Evolutionary conservation across 2,888 invertebrate species (phyloP).

Genomic region (Cetonia aurata): DNA sequence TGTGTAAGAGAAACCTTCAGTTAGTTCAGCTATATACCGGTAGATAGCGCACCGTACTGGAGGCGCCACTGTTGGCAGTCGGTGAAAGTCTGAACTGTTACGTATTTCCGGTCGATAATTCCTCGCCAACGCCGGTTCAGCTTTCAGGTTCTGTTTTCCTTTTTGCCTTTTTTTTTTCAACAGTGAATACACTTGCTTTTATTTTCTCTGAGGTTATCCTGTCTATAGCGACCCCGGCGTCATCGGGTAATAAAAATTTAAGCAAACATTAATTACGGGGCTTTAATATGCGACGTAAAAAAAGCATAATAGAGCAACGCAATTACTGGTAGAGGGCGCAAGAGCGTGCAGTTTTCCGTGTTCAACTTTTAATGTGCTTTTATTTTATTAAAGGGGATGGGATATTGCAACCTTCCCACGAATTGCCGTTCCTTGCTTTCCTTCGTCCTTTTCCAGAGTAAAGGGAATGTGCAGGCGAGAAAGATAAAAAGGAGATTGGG

Average conservation of each 20-base stretch:
- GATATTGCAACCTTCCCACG: not conserved
- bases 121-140: not conserved
- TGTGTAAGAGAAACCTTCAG: slow-evolving; percentile 7
- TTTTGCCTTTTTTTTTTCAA: not conserved
- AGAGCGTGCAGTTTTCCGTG: slow-evolving; percentile 12
- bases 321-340: slow-evolving; percentile 27
- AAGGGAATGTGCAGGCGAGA: slow-evolving; percentile 1
- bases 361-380: slow-evolving; percentile 32
- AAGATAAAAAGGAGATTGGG: slow-evolving; percentile 39
- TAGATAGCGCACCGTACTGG: slow-evolving; percentile 39
- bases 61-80: slow-evolving; percentile 20
- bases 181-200: slow-evolving; percentile 13
- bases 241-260: slow-evolving; percentile 41
- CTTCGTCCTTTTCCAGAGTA: slow-evolving; percentile 7
- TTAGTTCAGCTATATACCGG: slow-evolving; percentile 36
- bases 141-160: slow-evolving; percentile 2
- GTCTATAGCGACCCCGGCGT: not conserved
- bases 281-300: slow-evolving; percentile 35
- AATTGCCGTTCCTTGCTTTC: slow-evolving; percentile 6
- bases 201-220: not conserved
- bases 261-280: slow-evolving; percentile 43
- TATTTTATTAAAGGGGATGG: slow-evolving; percentile 39
- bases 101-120: slow-evolving; percentile 45
- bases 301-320: slow-evolving; percentile 33
- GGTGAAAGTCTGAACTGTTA: slow-evolving; percentile 36